Base-by-base conservation (phyloP, 2,888 invertebrate species). In the Cerastis rubricosa region DNA sequence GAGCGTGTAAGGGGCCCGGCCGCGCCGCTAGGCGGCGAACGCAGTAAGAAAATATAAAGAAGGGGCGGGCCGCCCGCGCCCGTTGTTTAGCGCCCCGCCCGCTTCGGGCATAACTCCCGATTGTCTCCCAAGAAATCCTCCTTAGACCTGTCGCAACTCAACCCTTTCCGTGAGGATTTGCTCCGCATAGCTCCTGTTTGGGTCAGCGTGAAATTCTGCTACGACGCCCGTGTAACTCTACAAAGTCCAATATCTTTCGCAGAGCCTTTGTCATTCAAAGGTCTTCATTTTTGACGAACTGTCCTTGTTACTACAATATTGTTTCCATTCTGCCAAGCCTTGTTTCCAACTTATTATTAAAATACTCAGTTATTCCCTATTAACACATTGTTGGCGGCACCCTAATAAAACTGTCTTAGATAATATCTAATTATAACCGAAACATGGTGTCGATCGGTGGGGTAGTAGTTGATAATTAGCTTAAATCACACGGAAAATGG, bases 1-100 rank as follows among this genome's bases (percentile, higher is more conserved):
- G 97, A 97, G 97, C 97, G 97, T 97, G 97, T 97, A 97, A 95
- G 97, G 96, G 96, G 97, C 97, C 97, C 97, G 96, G 97, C 97
- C 96, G 96, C 94, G 96, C 94, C 94, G 95, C 95, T 92, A 95
- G 95, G 95, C 94, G 96, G 96, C 96, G 96, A 96, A 96, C 95
- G 97, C 97, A 97, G 96, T 96, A 96, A 97, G 97, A 97, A 97
- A 97, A 97, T 97, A 97, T 97, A 97, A 97, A 97, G 97, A 97
- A 97, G 97, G 97, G 97, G 97, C 96, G 97, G 97, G 96, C 95
- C 95, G 94, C 95, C 95, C 94, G 94, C 95, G 95, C 95, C 95
- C 96, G 95, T 95, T 95, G 96, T 95, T 96, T 96, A 97, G 97
- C 96, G 96, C 96, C 95, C 96, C 96, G 96, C 96, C 96, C 95